Conservation (phyloP, 2,797 vertebrate genomes). For the Enteromius argenteus region DNA sequence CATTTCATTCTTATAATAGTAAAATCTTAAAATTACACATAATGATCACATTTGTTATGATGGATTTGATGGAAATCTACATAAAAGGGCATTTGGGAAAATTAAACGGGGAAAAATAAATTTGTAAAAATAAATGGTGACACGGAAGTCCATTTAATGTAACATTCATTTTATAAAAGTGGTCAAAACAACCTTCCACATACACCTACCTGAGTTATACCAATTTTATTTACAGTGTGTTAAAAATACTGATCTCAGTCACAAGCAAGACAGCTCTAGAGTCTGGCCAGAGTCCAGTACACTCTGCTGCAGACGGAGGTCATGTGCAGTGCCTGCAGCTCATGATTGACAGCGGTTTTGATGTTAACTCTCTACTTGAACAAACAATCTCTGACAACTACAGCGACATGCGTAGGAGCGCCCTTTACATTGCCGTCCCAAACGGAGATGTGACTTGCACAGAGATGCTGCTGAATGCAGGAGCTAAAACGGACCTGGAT, state of each 20-base stretch:
- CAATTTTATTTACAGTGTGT: slow-evolving; percentile 69
- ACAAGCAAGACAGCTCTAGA: slow-evolving; percentile 80
- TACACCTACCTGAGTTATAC: background rate
- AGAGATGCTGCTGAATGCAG: slow-evolving; percentile 79
- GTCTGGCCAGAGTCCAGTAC: slow-evolving; percentile 83
- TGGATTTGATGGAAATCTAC: background rate
- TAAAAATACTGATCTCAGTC: slow-evolving; percentile 86
- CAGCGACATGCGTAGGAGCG: slow-evolving; percentile 79
- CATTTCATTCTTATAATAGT: background rate
- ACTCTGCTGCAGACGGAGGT: slow-evolving; percentile 85
- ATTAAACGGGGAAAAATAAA: too few species aligned
- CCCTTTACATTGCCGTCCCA: slow-evolving; percentile 84
- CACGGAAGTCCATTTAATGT: background rate
- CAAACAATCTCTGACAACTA: slow-evolving; percentile 82
- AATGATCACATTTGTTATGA: background rate
- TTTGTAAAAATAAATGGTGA: background rate
- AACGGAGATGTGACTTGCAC: slow-evolving; percentile 84
- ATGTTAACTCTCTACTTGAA: slow-evolving; percentile 82
- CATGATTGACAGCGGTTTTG: slow-evolving; percentile 80
- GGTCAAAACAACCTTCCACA: background rate
- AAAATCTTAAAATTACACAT: background rate
- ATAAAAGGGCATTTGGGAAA: background rate
- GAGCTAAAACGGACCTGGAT: slow-evolving; percentile 84
- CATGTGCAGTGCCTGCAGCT: slow-evolving; percentile 83
- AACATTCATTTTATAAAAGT: background rate